phyloP scores from a whole-genome alignment of 1,140 invertebrate genomes.

The Dinoponera quadriceps region DNA sequence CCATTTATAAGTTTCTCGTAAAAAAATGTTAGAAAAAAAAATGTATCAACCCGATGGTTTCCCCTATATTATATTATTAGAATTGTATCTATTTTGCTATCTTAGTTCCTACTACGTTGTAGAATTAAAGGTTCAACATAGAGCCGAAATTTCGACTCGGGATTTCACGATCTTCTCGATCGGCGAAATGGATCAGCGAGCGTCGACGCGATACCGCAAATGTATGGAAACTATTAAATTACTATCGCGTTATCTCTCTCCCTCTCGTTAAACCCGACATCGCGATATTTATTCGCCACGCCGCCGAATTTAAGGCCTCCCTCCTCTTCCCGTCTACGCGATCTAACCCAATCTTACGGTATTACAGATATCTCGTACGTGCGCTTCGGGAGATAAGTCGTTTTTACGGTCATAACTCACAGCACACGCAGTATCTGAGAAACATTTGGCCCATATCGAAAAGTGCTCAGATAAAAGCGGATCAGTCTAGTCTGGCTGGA shows the following conservation, averaged over 20 bases:
- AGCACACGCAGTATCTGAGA: constrained; percentile 32
- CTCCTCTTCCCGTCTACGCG: background rate
- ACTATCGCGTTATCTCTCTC: background rate
- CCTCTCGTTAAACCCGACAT: background rate
- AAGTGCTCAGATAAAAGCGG: constrained; percentile 50
- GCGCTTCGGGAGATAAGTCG: constrained; percentile 17
- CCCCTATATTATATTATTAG: too few relatives aligned
- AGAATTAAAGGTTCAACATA: too few relatives aligned
- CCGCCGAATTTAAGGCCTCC: background rate
- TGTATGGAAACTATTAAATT: background rate
- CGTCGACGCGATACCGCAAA: background rate
- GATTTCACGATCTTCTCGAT: too few relatives aligned
- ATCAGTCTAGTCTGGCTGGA: constrained; percentile 15
- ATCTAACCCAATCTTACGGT: background rate
- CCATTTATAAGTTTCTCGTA: too few relatives aligned
- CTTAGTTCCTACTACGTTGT: too few relatives aligned
- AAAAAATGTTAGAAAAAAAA: too few relatives aligned
- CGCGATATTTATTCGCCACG: background rate
- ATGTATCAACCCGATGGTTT: too few relatives aligned
- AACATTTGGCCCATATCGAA: constrained; percentile 53
- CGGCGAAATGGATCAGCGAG: too few relatives aligned
- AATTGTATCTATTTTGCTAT: too few relatives aligned
- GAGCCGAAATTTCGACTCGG: too few relatives aligned
- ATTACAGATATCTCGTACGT: constrained; percentile 17
- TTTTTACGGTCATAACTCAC: constrained; percentile 48